Conservation (phyloP, 1,140 invertebrate genomes). For the Saccostrea glomerata region DNA sequence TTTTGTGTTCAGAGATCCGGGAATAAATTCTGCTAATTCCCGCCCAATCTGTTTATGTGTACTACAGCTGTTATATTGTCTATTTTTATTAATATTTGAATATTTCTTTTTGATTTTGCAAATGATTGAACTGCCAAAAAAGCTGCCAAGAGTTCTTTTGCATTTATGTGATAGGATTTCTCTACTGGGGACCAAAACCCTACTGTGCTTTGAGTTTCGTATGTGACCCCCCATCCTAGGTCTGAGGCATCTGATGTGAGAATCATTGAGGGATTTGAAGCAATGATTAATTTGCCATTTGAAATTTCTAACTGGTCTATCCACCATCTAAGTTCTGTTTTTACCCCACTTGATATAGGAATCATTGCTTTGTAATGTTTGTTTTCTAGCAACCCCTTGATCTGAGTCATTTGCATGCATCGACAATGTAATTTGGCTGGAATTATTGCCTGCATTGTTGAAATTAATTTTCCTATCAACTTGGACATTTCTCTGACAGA, state of each 20-base stretch:
- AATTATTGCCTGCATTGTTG: constrained; percentile 4
- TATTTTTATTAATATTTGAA: constrained; percentile 6
- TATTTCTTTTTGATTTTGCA: constrained; percentile 23
- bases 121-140: constrained; percentile 15
- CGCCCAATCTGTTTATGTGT: constrained; percentile 35
- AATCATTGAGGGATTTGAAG: not conserved
- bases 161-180: not conserved
- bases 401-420: constrained; percentile 7
- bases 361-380: no score
- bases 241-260: not conserved
- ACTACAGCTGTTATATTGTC: constrained; percentile 39
- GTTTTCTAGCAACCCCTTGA: not conserved
- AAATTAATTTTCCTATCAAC: not conserved
- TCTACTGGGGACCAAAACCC: not conserved
- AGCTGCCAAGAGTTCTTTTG: constrained; percentile 4
- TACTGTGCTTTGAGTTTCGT: not conserved
- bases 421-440: not conserved
- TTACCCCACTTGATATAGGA: no score
- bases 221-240: not conserved
- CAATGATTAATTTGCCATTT: not conserved
- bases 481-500: not conserved
- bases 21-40: constrained; percentile 31
- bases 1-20: constrained; percentile 43
- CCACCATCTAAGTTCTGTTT: no score
- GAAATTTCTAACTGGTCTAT: not conserved